phyloP scores from a whole-genome alignment of 2,113 vertebrate species.

The Sardina pilchardus region DNA sequence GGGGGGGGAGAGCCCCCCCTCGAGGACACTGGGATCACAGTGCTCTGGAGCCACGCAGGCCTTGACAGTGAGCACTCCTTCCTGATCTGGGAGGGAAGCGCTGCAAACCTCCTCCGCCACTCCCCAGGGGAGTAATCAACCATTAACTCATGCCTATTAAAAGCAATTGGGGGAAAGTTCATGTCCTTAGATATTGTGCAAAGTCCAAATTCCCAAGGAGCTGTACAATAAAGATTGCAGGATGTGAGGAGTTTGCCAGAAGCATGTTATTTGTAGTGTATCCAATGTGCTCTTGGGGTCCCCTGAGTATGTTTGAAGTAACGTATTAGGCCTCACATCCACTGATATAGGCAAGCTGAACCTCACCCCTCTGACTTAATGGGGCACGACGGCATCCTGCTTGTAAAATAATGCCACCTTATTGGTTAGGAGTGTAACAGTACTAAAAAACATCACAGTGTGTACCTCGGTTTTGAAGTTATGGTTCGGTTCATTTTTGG shows the following conservation, averaged over 20 bases:
- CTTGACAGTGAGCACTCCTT: slow-evolving; percentile 74
- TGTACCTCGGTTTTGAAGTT: too few relatives aligned
- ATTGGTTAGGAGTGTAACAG: too few relatives aligned
- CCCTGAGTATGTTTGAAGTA: slow-evolving; percentile 38
- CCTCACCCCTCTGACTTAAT: background rate
- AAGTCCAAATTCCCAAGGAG: slow-evolving; percentile 85
- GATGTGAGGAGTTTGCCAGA: slow-evolving; percentile 65
- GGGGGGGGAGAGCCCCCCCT: slow-evolving; percentile 33
- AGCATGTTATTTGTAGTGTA: slow-evolving; percentile 62
- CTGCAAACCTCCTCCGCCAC: slow-evolving; percentile 51
- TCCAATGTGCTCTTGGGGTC: slow-evolving; percentile 38
- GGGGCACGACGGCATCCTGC: background rate
- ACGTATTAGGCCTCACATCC: slow-evolving; percentile 10
- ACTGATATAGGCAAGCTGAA: background rate
- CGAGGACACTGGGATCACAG: slow-evolving; percentile 18
- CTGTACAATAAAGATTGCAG: slow-evolving; percentile 68
- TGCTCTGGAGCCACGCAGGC: slow-evolving; percentile 37
- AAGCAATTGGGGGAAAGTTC: slow-evolving; percentile 90
- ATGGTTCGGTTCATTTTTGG: too few relatives aligned
- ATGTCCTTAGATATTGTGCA: slow-evolving; percentile 87
- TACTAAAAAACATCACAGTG: too few relatives aligned
- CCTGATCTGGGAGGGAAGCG: slow-evolving; percentile 88
- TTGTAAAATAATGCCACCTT: too few relatives aligned
- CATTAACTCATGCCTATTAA: slow-evolving; percentile 88
- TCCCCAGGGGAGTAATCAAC: slow-evolving; percentile 86